Percentiles rank a stretch among this genome's conserved stretches.
Evolutionary conservation across 2,888 invertebrate species (phyloP).

Genomic region (Amphipoea lucens): DNA sequence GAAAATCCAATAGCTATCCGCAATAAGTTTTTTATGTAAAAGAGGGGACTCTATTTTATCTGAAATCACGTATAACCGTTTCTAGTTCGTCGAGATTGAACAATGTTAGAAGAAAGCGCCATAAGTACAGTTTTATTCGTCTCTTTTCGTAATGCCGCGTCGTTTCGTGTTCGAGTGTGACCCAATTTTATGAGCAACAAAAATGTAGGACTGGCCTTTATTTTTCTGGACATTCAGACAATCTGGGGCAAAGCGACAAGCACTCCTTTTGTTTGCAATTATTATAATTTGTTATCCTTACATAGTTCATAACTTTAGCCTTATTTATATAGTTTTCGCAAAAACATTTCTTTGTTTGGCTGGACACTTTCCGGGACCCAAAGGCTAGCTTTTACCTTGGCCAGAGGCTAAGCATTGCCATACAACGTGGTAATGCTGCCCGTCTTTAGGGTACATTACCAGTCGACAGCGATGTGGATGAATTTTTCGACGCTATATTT

Average conservation of each 20-base stretch:
- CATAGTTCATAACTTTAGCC: not conserved
- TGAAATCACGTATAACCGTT: constrained; percentile 15
- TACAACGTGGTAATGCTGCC: no score
- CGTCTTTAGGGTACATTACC: no score
- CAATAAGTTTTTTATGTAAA: constrained; percentile 14
- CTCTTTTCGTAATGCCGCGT: constrained; percentile 17
- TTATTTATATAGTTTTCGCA: not conserved
- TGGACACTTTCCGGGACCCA: no score
- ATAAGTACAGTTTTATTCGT: constrained; percentile 29
- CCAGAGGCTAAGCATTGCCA: no score
- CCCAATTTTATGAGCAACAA: constrained; percentile 36
- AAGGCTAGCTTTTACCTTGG: no score
- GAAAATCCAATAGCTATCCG: not conserved
- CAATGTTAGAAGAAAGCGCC: constrained; percentile 25
- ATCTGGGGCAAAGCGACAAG: constrained; percentile 15
- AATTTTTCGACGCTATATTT: no score
- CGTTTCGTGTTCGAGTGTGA: constrained; percentile 33
- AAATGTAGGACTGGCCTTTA: constrained; percentile 18
- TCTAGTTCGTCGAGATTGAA: constrained; percentile 31
- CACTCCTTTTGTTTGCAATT: constrained; percentile 11
- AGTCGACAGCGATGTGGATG: no score
- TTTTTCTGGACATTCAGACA: constrained; percentile 24
- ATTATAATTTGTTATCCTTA: not conserved
- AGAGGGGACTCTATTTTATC: not conserved
- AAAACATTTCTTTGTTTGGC: not conserved